Conservation (phyloP, 2,888 invertebrate genomes). For the Zootermopsis nevadensis region DNA sequence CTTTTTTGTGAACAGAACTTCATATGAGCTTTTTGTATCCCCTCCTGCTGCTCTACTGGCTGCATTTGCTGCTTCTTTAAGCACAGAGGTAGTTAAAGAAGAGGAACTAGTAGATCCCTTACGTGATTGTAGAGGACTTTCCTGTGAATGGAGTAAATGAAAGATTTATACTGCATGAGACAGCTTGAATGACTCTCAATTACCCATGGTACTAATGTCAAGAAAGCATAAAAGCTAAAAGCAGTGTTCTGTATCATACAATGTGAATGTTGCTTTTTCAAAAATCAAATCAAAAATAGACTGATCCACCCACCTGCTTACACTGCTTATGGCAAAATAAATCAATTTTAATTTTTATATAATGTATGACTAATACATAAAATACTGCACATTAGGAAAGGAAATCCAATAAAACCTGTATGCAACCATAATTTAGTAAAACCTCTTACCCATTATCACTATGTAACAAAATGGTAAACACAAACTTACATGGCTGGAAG, state of each 20-base stretch:
- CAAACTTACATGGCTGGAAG: too few relatives aligned
- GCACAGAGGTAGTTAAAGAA: constrained; percentile 52
- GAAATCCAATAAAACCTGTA: too few relatives aligned
- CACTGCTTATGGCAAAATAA: too few relatives aligned
- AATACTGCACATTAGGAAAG: too few relatives aligned
- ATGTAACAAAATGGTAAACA: too few relatives aligned
- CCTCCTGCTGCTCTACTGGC: constrained; percentile 56
- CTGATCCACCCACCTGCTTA: too few relatives aligned
- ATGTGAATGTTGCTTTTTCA: neutral
- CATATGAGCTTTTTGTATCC: constrained; percentile 55
- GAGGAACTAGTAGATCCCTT: constrained; percentile 52
- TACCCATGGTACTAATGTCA: neutral
- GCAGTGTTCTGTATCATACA: neutral
- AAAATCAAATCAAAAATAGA: too few relatives aligned
- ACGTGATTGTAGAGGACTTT: constrained; percentile 53
- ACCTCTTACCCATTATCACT: too few relatives aligned
- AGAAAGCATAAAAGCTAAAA: neutral
- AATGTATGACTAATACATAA: too few relatives aligned
- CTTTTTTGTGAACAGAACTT: constrained; percentile 76
- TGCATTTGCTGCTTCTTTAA: constrained; percentile 39
- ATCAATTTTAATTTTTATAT: too few relatives aligned
- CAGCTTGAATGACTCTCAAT: neutral
- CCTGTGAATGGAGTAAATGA: constrained; percentile 38
- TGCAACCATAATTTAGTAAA: too few relatives aligned
- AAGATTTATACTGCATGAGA: neutral